Evolutionary conservation across 2,113 vertebrate genomes (phyloP).

Genomic region (Neopipo cinnamomea): DNA sequence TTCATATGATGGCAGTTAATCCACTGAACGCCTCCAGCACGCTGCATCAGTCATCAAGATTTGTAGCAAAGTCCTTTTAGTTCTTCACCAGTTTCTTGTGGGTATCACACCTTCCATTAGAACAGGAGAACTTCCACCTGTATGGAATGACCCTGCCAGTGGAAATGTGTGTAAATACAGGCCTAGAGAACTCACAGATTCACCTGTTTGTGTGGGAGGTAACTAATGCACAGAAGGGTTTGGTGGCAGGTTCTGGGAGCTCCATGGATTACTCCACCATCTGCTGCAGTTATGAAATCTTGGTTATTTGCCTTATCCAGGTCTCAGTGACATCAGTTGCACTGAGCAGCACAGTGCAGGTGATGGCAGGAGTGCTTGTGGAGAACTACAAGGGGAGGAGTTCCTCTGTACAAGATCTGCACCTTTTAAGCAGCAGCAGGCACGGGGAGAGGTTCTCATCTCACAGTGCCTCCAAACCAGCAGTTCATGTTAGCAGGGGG

Average conservation of each 20-base stretch:
- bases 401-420: not conserved
- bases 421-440: not conserved
- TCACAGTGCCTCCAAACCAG: not conserved
- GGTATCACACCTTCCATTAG: not conserved
- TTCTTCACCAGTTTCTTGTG: not conserved
- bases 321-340: not conserved
- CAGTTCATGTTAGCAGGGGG: not conserved
- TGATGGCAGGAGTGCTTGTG: not conserved
- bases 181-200: not conserved
- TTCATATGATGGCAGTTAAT: not conserved
- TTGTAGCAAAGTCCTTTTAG: not conserved
- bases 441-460: not conserved
- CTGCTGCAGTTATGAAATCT: not conserved
- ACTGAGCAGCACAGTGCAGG: not conserved
- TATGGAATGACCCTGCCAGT: not conserved
- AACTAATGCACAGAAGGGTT: not conserved
- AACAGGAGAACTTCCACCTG: not conserved
- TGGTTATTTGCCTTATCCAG: not conserved
- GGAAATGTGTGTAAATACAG: fast-evolving
- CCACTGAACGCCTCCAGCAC: not conserved
- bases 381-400: not conserved
- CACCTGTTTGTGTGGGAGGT: not conserved
- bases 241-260: not conserved
- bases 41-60: not conserved
- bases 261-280: not conserved